Evolutionary conservation across 2,888 invertebrate species (phyloP), one percentile per base, ranked within the genome.

Genomic region (Sthenelais limicola): DNA sequence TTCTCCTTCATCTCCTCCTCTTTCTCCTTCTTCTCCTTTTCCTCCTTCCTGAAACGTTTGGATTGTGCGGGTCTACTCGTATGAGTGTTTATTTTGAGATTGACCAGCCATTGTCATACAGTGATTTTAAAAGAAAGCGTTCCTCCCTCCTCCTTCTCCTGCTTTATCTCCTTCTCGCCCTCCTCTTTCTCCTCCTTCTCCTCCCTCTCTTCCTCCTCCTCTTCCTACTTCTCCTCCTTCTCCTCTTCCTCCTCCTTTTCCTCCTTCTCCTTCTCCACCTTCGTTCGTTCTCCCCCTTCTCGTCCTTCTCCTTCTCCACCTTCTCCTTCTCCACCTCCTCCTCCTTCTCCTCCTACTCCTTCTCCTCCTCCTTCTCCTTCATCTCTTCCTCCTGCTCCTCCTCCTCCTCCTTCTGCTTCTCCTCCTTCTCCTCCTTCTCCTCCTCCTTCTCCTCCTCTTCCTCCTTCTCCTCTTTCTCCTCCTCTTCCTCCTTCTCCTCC

Each of bases 181-280:
- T 43, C 47, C 47, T 43, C 47, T n/a, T 43, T n/a, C 47, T 43
- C 47, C 47, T 43, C 47, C 47, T 43, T n/a, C 47, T 43, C 47
- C 47, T 43, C 47, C 47, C 47, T 43, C 47, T 15, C 47, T 43
- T 15, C 47, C 47, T n/a, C 18, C 18, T 15, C 18, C 18, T 43
- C 47, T n/a, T 43, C 47, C 47, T 43, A 12, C 47, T 43, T n/a
- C 47, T 43, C 47, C 47, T 43, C 47, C 47, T 43, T n/a, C 47
- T 43, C 47, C 47, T 43, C 47, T n/a, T 43, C 47, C 47, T 43
- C 47, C 47, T 43, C 47, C 47, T 43, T n/a, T n/a, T 43, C 18
- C 18, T n/a, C 18, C 18, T n/a, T 43, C 47, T n/a, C 18, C 12
- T 43, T 43, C 47, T n/a, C 18, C 47, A 12, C 18, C 47, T n/a